Percentiles rank a stretch among this genome's conserved stretches.
These are phyloP conservation scores for Molossus alvarezi DNA, from an alignment of 2,797 vertebrate genomes.

Conservation along the genomic window DNA sequence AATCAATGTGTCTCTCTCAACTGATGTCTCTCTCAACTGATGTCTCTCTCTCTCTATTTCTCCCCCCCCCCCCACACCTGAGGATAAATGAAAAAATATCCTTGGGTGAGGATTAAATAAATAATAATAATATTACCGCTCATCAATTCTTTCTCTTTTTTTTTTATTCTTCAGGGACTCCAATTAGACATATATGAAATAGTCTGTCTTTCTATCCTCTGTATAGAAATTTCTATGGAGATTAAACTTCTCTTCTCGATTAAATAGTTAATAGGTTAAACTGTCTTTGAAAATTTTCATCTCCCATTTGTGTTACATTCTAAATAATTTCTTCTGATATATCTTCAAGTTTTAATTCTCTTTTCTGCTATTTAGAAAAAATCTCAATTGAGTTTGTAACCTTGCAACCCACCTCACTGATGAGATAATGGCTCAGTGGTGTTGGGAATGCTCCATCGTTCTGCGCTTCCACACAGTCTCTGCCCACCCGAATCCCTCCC, in stretches of 20 bases:
- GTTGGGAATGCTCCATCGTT: too few species aligned
- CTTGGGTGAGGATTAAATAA: too few species aligned
- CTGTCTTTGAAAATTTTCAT: slow-evolving; percentile 12
- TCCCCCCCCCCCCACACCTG: too few species aligned
- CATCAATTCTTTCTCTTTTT: not conserved
- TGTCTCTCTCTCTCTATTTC: too few species aligned
- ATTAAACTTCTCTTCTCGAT: not conserved
- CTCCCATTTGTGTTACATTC: not conserved
- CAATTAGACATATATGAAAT: not conserved
- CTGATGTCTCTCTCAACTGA: too few species aligned
- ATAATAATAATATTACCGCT: not conserved
- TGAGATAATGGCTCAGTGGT: not conserved
- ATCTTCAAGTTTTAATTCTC: not conserved
- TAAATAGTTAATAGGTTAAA: not conserved
- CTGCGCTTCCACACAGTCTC: not conserved
- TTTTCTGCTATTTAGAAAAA: not conserved
- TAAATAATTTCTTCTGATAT: not conserved
- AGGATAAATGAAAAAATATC: too few species aligned
- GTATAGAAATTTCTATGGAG: not conserved
- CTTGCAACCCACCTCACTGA: not conserved
- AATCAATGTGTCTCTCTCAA: too few species aligned
- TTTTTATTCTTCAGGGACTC: not conserved
- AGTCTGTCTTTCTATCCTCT: not conserved
- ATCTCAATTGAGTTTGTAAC: not conserved
- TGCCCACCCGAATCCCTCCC: not conserved